Conservation (phyloP, 1,140 invertebrate genomes). For the Steinernema khuongi region DNA sequence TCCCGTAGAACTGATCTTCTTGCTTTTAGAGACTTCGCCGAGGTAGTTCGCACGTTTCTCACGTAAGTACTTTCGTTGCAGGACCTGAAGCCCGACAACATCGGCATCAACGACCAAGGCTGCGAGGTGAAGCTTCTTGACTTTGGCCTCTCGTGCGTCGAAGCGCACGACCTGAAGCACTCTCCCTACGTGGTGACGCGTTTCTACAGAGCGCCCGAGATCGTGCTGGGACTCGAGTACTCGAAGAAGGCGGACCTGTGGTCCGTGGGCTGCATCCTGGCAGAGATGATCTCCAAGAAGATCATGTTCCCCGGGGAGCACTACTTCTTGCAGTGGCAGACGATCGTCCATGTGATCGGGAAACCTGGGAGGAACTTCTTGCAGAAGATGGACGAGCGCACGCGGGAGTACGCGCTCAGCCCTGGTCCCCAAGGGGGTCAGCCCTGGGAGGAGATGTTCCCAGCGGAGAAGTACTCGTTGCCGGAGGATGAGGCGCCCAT, state of each 20-base stretch:
- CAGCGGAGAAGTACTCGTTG: background rate
- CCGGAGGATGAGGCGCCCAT: background rate
- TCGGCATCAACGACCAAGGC: background rate
- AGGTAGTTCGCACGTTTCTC: too few species aligned
- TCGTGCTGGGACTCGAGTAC: background rate
- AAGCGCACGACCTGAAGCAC: background rate
- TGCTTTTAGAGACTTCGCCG: too few species aligned
- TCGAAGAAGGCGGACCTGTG: background rate
- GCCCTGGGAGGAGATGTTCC: background rate
- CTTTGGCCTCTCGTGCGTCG: background rate
- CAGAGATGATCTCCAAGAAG: background rate
- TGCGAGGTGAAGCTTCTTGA: background rate
- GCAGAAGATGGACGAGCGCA: background rate
- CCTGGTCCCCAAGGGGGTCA: background rate
- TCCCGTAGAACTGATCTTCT: too few species aligned
- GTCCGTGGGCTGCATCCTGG: background rate
- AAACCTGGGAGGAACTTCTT: background rate
- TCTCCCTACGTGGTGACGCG: background rate
- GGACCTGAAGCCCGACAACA: conserved; percentile 6
- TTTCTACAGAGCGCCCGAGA: background rate
- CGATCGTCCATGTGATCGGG: background rate
- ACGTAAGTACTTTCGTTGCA: too few species aligned
- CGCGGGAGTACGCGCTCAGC: background rate
- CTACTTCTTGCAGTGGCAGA: background rate
- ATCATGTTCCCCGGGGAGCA: background rate